Base-by-base conservation (phyloP, 2,888 invertebrate species). In the Lathronympha strigana region DNA sequence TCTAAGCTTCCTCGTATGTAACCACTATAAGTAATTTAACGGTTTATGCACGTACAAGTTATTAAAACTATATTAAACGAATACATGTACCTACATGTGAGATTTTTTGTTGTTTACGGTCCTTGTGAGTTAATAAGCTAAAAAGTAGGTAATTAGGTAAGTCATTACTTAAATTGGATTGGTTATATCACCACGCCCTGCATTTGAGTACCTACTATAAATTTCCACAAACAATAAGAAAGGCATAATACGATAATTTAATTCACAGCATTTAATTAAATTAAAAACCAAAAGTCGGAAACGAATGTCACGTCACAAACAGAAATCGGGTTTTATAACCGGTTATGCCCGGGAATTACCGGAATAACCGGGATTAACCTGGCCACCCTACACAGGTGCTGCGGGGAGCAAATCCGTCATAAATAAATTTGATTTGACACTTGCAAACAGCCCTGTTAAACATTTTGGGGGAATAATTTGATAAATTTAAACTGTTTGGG, bases 351-450 rank as follows among this genome's bases (percentile, higher is more conserved):
- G 71, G 72, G 77, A 76, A 79, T 79, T 81, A 77, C 78, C 77
- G 77, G 72, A 67, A 70, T 77, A 76, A 77, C 77, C 76, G 74
- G 78, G 77, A 74, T 78, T 79, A 81, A 72, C 68, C 68, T 77
- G 79, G 83, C 72, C 79, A 78, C 80, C 82, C 79, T 75, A 80
- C 77, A 69, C 88, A 89, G 89, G 90, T 90, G 89, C 78, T 76
- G 78, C 73, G 78, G 79, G 72, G 67, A 71, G 76, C 73, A 84
- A 87, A 87, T 84, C 87, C 83, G 79, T 83, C 85, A 84, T 88
- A 88, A 90, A 90, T 89, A 86, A 85, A 86, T 88, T 84, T 83
- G 80, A 85, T 88, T 86, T 87, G 90, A 88, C 89, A 86, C 81
- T 78, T 73, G 78, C 81, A 84, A 88, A 87, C 80, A 83, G 73